phyloP scores from a whole-genome alignment of 2,797 vertebrate species.

The Pipistrellus nathusii region DNA sequence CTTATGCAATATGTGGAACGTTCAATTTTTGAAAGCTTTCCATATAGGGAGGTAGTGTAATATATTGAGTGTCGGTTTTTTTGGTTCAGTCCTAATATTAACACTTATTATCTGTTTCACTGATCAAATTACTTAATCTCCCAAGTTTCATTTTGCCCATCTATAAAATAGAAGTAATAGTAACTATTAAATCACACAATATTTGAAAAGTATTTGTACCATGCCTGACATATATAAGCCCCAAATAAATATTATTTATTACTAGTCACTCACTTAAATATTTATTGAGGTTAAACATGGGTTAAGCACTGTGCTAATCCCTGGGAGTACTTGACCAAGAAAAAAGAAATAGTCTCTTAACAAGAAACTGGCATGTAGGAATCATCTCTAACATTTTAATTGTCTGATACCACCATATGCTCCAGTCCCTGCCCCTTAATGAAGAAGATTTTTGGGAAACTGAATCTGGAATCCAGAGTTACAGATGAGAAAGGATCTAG shows the following conservation, averaged over 20 bases:
- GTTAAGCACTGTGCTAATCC: slow-evolving; percentile 26
- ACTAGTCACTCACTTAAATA: slow-evolving; percentile 51
- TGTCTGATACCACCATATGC: neutral
- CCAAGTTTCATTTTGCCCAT: neutral
- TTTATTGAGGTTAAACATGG: slow-evolving; percentile 10
- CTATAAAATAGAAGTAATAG: slow-evolving; percentile 26
- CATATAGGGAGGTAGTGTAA: neutral
- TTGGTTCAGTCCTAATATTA: slow-evolving; percentile 24
- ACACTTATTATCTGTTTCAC: neutral
- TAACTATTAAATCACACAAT: slow-evolving; percentile 6
- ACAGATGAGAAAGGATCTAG: neutral
- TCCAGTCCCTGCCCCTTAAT: neutral
- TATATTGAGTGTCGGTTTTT: neutral
- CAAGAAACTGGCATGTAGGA: neutral
- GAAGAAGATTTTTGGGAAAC: neutral
- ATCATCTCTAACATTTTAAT: slow-evolving; percentile 49
- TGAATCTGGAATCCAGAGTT: neutral
- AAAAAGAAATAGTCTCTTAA: slow-evolving; percentile 27
- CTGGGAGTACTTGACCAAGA: neutral
- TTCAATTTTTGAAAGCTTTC: neutral
- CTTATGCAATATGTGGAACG: neutral
- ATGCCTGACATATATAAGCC: neutral
- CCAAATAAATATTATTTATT: slow-evolving; percentile 64
- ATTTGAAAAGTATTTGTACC: slow-evolving; percentile 37
- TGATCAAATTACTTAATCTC: slow-evolving; percentile 49